Evolutionary conservation across 2,113 vertebrate genomes (phyloP), one percentile per base, ranked within the genome.

Genomic region (Epinephelus fuscoguttatus): DNA sequence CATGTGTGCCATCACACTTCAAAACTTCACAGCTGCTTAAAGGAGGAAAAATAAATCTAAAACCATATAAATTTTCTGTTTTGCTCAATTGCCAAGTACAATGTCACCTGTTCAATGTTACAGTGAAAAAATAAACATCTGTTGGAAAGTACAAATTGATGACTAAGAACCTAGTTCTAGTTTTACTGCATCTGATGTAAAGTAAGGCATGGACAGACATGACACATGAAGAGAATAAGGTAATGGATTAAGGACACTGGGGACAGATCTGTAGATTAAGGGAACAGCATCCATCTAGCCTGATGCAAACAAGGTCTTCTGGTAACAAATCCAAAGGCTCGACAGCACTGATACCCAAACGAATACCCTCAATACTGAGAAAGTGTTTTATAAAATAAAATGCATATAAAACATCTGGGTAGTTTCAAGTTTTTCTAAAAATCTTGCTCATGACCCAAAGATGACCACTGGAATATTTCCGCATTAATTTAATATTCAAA

Each of bases 201-300:
- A 85, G 83, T 94, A 95, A 95, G 95, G 94, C 94, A 93, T 94
- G 91, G 92, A 88, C 88, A 87, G 84, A 91, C 81, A 53, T 73
- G 77, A 89, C 84, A 84, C 86, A 80, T 87, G 69, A 69, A 83
- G 55, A 53, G 42, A 82, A 82, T 37, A 76, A 60, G 70, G 78
- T 66, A 69, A 64, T 50, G 64, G 52, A 79, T 89, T 88, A 87
- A 93, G 91, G 91, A 89, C 87, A 92, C 85, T 88, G 79, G 81
- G 82, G 85, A 80, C 60, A 87, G 67, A 89, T 84, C 64, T 88
- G 78, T 78, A 86, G 72, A 89, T 84, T 53, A 52, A 70, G 57
- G 30, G 80, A 61, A 82, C 68, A 80, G 52, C 37, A 64, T 78
- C 83, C 15, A 61, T 89, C 63, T 79, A 84, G 49, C 83, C 78